Conservation (phyloP, 2,888 invertebrate species). For the Dolomedes plantarius region DNA sequence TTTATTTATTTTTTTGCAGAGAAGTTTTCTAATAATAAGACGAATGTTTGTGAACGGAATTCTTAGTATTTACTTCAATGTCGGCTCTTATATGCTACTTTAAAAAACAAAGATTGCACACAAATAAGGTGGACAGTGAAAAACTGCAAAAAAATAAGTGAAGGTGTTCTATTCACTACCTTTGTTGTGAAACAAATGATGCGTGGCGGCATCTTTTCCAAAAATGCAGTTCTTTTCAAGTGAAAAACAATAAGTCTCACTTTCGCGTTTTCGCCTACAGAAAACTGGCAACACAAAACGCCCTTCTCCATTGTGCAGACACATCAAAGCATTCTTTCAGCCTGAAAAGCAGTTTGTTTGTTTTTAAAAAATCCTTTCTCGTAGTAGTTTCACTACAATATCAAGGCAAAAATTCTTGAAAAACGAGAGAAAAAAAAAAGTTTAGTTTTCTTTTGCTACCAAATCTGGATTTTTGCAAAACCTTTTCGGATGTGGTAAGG, state of each 20-base stretch:
- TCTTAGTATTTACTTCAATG: no score
- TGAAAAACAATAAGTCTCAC: not conserved
- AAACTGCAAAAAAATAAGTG: not conserved
- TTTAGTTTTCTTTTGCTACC: not conserved
- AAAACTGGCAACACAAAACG: not conserved
- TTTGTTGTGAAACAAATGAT: slow-evolving; percentile 3
- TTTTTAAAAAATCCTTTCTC: no score
- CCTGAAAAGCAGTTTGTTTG: not conserved
- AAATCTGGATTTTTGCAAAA: not conserved
- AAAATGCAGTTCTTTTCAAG: not conserved
- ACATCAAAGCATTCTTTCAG: not conserved
- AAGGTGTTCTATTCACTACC: not conserved
- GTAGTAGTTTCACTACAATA: no score
- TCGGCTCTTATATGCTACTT: no score
- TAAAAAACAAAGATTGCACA: no score
- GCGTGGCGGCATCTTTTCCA: not conserved
- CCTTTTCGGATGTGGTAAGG: not conserved
- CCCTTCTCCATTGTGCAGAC: not conserved
- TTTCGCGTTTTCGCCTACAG: not conserved
- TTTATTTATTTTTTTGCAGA: no score
- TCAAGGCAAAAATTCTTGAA: no score
- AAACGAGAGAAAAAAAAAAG: no score
- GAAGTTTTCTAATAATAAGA: no score
- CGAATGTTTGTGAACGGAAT: no score
- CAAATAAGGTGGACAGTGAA: not conserved